Base-by-base conservation (phyloP, 1,140 invertebrate genomes). In the Brachionus angularis region DNA sequence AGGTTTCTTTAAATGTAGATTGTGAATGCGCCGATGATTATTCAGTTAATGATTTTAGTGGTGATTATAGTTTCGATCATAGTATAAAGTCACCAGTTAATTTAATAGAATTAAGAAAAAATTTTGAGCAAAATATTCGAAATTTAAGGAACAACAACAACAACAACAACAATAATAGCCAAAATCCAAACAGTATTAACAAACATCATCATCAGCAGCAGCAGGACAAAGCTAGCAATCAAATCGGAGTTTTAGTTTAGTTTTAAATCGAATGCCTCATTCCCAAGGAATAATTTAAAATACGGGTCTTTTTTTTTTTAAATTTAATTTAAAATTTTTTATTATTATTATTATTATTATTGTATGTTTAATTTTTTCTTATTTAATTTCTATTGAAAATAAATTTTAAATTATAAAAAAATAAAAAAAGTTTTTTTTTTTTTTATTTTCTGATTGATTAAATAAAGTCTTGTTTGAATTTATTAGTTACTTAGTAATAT, bases 21-120 rank as follows among this genome's bases (percentile, higher is more conserved):
- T 67, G 5, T 52, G 49, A 52, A 52, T 52, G 42, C 36, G 62
- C 62, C 23, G 62, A 67, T 31, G 62, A 67, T 50, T 67, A 67
- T 67, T 67, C 62, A 27, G 18, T 67, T 10, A 67, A 67, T 50
- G 62, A 67, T 34, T 67, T 47, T 50, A 67, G 62, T 50, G 62
- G 62, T 2, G 62, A 67, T 36, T 67, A 67, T 36, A 67, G 62
- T 16, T 67, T 67, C 25, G 62, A 67, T 31, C 34, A 47, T 50
- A 23, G 47, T 3, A 5, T 0, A 5, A 67, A 67, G 47, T 34
- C 39, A 21, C 62, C 18, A 31, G 36, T 50, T 16, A 67, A 47
- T 31, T 29, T 67, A 14, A 10, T 23, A 1, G 62, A 67, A 7
- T 47, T 10, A 18, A 47, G 7, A 47, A 36, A 50, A 46, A 67